A percentile compares a stretch with the other conserved stretches of the same genome.
Evolutionary conservation across 2,113 vertebrate genomes (phyloP).

Genomic region (Heptranchias perlo): DNA sequence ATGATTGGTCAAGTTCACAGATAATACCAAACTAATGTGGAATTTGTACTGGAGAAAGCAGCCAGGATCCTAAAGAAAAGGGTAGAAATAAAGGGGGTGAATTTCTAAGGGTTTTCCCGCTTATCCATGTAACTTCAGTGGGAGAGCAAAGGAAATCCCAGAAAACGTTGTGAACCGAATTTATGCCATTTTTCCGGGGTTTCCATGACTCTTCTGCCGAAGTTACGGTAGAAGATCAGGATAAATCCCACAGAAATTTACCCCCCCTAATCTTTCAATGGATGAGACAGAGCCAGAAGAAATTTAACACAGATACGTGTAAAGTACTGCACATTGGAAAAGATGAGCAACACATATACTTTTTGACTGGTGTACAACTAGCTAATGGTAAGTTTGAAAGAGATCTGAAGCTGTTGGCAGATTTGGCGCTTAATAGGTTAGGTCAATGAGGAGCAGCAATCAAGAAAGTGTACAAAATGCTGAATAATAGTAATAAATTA

Average conservation of each 20-base stretch:
- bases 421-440: not conserved
- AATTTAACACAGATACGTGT: not conserved
- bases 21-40: not conserved
- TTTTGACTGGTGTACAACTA: not conserved
- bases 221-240: not conserved
- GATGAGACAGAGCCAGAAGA: not conserved
- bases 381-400: not conserved
- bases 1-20: not conserved
- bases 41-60: not conserved
- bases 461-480: not conserved
- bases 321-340: not conserved
- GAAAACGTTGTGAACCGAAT: not conserved
- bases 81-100: not conserved
- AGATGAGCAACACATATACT: not conserved
- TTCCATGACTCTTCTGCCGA: not conserved
- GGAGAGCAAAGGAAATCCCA: too few species aligned
- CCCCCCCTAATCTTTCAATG: not conserved
- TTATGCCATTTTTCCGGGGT: not conserved
- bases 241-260: not conserved
- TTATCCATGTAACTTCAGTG: not conserved
- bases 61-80: not conserved
- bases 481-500: not conserved
- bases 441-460: not conserved
- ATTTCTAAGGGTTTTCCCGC: not conserved
- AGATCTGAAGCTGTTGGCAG: not conserved